phyloP scores from a whole-genome alignment of 2,797 vertebrate genomes.

The Catostomus latipinnis region DNA sequence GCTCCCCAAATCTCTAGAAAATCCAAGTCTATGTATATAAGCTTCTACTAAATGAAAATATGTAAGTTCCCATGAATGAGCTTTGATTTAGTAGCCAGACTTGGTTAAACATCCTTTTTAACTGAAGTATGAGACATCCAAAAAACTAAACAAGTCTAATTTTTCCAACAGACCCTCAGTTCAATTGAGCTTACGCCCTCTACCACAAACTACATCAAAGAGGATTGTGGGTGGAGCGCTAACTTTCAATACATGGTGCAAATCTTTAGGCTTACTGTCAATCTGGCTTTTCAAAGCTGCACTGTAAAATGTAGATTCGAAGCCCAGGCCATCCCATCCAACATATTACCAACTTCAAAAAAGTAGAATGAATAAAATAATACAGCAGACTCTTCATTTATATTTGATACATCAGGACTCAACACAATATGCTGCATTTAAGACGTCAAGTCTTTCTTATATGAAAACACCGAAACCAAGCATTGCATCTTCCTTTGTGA shows the following conservation, averaged over 20 bases:
- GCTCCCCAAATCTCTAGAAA: not conserved
- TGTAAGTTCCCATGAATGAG: not conserved
- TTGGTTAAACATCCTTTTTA: not conserved
- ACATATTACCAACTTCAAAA: not conserved
- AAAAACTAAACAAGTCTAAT: not conserved
- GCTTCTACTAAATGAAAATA: too few relatives aligned
- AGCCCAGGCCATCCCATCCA: too few relatives aligned
- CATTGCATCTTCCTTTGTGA: too few relatives aligned
- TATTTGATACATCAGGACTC: too few relatives aligned
- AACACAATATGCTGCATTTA: too few relatives aligned
- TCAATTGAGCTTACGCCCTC: slow-evolving; percentile 22
- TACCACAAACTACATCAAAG: slow-evolving; percentile 49
- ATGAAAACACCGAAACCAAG: too few relatives aligned
- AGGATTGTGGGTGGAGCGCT: slow-evolving; percentile 26
- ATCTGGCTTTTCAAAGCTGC: slow-evolving; percentile 41
- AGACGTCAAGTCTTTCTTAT: too few relatives aligned
- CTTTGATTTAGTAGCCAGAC: not conserved
- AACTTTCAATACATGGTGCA: slow-evolving; percentile 64
- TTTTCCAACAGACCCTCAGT: slow-evolving; percentile 1
- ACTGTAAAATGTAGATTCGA: not conserved
- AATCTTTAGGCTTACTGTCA: slow-evolving; percentile 41
- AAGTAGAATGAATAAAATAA: not conserved
- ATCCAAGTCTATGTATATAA: too few relatives aligned
- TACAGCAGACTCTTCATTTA: not conserved
- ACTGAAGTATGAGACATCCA: not conserved